Evolutionary conservation across 2,888 invertebrate species (phyloP), one percentile per base, ranked within the genome.

Genomic region (Dexiosoma caninum): DNA sequence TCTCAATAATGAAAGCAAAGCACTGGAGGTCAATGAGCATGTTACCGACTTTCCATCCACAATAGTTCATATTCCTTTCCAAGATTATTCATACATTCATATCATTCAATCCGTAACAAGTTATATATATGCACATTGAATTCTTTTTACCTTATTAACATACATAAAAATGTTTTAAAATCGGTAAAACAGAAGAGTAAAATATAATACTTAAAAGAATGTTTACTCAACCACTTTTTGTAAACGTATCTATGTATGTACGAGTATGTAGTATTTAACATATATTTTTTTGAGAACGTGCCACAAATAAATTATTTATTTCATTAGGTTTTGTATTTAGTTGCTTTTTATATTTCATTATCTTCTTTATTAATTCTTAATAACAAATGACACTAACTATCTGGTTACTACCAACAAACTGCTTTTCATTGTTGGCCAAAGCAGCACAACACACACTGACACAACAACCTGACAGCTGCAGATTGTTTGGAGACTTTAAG

Each of bases 401-500:
- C 0, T 21, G 8, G 57, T 70, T 72, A 70, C 69, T 64, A 79
- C 51, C 37, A 32, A 49, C 51, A 75, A 69, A 67, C 40, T 16
- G 51, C 10, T 60, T 60, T 59, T 64, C 35, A 59, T 53, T 70
- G 35, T 62, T 76, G 76, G 80, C 76, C 71, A 67, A 76, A 80
- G 76, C 64, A 14, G 12, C 21, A 57, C 42, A 51, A 70, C 55
- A 79, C 75, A 79, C 53, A 53, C 66, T 59, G 75, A 44, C 27
- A 59, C 64, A 75, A 71, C 12, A 71, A 70, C 74, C 60, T 80
- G 79, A 79, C 79, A 80, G 70, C 37, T 70, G 66, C 44, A 35
- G 12, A 53, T 2, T n/a, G 19, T 21, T 59, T 66, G 79, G 66
- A 80, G 75, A 75, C 37, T 75, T 60, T 40, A 27, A 27, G n/a